A percentile compares a stretch with the other conserved stretches of the same genome.
Conservation (phyloP, 2,113 vertebrate genomes). For the Oriolus oriolus region DNA sequence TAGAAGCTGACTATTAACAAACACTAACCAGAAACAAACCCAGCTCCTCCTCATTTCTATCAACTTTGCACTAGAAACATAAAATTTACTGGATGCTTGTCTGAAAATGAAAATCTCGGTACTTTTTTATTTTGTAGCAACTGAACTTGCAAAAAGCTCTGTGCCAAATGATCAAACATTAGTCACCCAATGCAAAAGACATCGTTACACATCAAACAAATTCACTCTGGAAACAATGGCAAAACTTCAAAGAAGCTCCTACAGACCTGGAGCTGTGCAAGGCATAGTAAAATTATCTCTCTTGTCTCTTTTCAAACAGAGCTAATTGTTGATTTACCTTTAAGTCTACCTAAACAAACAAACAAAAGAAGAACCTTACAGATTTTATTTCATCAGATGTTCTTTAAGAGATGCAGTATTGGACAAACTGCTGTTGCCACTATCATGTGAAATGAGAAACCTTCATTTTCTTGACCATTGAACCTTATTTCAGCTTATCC, state of each 20-base stretch:
- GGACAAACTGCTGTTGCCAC: neutral
- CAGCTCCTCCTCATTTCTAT: neutral
- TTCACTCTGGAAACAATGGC: conserved; percentile 13
- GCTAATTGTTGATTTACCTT: conserved; percentile 38
- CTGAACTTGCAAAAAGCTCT: neutral
- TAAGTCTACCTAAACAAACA: neutral
- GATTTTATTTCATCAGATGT: neutral
- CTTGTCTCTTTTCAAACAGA: conserved; percentile 39
- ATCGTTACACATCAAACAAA: conserved; percentile 4
- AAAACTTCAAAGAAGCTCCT: conserved; percentile 39
- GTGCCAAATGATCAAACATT: neutral
- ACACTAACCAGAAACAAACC: neutral
- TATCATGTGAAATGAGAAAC: neutral
- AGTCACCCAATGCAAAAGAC: neutral
- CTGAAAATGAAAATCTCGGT: neutral
- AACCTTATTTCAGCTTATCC: neutral
- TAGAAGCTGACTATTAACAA: neutral
- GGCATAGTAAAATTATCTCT: conserved; percentile 19
- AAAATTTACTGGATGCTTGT: neutral
- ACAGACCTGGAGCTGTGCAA: conserved; percentile 17
- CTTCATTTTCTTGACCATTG: neutral
- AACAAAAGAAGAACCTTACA: neutral
- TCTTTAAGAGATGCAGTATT: neutral
- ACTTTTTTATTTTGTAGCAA: neutral
- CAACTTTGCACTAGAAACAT: neutral